Evolutionary conservation across 2,113 vertebrate genomes (phyloP), one percentile per base, ranked within the genome.

Genomic region (Tringa solitaria): DNA sequence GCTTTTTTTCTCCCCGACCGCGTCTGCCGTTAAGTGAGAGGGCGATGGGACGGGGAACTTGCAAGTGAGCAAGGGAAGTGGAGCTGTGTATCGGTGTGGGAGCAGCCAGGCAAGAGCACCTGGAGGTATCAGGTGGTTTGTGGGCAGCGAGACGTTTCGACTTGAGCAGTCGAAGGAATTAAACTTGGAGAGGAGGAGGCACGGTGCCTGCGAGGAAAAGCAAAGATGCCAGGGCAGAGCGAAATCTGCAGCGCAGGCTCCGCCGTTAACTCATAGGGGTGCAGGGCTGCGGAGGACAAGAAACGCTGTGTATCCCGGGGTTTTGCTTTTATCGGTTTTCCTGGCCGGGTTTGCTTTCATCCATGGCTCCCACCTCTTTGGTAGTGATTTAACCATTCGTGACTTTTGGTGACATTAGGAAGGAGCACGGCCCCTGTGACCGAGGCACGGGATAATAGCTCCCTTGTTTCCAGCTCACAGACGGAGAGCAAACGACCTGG

Each of bases 81-180:
- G 85, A 75, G 64, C 59, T 0, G 1, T 4, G 4, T n/a, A 5
- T 12, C 0, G 0, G 68, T 6, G 28, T 11, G 12, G 1, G 45
- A 70, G 39, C 68, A 24, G 64, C 61, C 28, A 64, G 33, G 61
- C n/a, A 10, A 27, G 35, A 32, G 80, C 53, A 87, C 82, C 84
- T 28, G 77, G 63, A 46, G 48, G 53, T 51, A 41, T 67, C 54
- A 32, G 90, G 32, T 19, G 51, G 61, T 35, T 53, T 72, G 80
- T 10, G 91, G 86, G 82, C 41, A 83, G 68, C 8, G 2, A 54
- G 80, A 37, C 1, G 14, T 37, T 82, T 68, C 4, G 7, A 33
- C 53, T 17, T 9, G 89, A 80, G 60, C 72, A 37, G 39, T 5
- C 6, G 1, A 33, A 73, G 35, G 80, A 33, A 60, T 37, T n/a